Conservation (phyloP, 1,140 invertebrate genomes). For the Hylaeus volcanicus region DNA sequence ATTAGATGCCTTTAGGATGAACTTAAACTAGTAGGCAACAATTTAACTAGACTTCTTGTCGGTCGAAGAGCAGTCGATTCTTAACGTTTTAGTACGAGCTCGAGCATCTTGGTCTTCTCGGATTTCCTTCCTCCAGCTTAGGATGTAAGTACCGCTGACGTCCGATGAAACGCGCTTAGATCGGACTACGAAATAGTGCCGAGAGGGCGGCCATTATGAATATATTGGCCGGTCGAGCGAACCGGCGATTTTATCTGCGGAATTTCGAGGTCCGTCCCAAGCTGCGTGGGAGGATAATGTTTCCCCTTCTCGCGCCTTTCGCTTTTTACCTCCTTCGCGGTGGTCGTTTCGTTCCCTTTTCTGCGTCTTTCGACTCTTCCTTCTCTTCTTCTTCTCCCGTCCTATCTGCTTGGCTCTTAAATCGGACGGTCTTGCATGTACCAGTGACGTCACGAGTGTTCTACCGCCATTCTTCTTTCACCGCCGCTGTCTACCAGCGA, state of each 20-base stretch:
- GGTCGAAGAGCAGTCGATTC: too few species aligned
- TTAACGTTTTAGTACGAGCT: not conserved
- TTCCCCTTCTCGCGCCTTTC: constrained; percentile 58
- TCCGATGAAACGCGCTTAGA: constrained; percentile 16
- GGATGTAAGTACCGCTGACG: not conserved
- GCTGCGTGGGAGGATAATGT: constrained; percentile 54
- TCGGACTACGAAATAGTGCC: constrained; percentile 51
- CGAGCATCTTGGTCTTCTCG: too few species aligned
- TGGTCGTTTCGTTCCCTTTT: constrained; percentile 33
- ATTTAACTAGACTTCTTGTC: too few species aligned
- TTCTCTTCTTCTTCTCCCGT: constrained; percentile 29
- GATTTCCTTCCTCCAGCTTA: not conserved
- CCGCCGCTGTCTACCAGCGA: constrained; percentile 11
- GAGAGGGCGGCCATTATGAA: constrained; percentile 72
- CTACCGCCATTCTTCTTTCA: constrained; percentile 30
- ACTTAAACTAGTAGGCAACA: too few species aligned
- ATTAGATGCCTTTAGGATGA: too few species aligned
- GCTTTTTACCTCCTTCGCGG: constrained; percentile 42
- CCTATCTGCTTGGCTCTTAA: constrained; percentile 31
- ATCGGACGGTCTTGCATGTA: constrained; percentile 41
- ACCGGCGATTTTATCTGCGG: constrained; percentile 74
- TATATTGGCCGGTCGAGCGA: constrained; percentile 68
- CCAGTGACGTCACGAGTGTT: constrained; percentile 37
- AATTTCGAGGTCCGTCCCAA: constrained; percentile 68
- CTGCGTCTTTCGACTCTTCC: constrained; percentile 21